Evolutionary conservation across 2,888 invertebrate genomes (phyloP), one percentile per base, ranked within the genome.

Genomic region (Cheilosia impressa): DNA sequence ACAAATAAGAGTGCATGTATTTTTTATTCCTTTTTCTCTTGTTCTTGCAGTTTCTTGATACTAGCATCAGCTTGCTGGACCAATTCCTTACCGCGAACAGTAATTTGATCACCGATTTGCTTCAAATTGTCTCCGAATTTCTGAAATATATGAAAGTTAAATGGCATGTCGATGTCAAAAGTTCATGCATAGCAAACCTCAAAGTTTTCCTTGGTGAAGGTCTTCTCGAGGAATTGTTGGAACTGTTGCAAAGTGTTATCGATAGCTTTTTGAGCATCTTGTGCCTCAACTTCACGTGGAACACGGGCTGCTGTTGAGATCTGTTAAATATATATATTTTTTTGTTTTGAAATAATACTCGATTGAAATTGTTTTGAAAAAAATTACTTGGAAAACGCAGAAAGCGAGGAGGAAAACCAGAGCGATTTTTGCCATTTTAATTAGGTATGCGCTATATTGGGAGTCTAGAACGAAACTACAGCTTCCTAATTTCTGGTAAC

Each of bases 351-450:
- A 52, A 57, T 10, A 47, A 27, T 24, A 17, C 1, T 55, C 2
- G 24, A 38, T n/a, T 4, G 38, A 38, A n/a, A 24, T 22, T 6
- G 5, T 19, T 53, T 34, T 68, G 41, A 2, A 17, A 7, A 22
- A 38, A 17, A 19, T 65, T 79, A 79, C 78, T 24, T 79, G 78
- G 52, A 79, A 65, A 19, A 58, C 65, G 58, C 78, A 79, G 58
- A 79, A 63, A 19, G 78, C 78, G 19, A 79, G 58, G 31, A 79
- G 17, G 31, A 71, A 79, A 34, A 79, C 19, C 9, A 79, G 58
- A 65, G 72, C 78, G 58, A 79, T 57, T 72, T 79, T 79, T 52
- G 71, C 78, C 78, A 79, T 79, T 31, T 58, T 55, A 9, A 17
- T 24, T n/a, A 13, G 58, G 22, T 72, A 17, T 19, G 15, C 34